Conservation (phyloP, 2,113 vertebrate genomes). For the Suncus etruscus region DNA sequence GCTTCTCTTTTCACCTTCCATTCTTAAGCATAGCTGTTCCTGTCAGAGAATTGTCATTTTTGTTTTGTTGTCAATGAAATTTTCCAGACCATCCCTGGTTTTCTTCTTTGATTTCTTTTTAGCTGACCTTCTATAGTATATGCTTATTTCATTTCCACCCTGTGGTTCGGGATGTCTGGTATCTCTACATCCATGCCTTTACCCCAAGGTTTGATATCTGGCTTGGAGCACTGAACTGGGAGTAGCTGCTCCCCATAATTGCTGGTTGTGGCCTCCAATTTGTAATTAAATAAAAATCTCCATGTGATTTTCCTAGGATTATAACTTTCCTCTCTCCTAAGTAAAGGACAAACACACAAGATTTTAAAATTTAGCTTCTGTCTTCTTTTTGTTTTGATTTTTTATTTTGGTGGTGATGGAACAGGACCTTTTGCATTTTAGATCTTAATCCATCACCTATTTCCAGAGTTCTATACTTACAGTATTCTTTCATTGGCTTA, state of each 20-base stretch:
- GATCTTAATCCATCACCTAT: not conserved
- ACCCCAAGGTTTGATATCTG: too few species aligned
- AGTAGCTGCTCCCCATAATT: too few species aligned
- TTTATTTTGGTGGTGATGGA: too few species aligned
- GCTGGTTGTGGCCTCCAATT: too few species aligned
- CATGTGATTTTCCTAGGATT: too few species aligned
- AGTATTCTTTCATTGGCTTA: not conserved
- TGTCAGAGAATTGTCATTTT: not conserved
- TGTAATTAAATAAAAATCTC: too few species aligned
- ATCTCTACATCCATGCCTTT: not conserved
- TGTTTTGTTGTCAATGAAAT: not conserved
- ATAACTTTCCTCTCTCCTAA: too few species aligned
- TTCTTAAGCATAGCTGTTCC: not conserved
- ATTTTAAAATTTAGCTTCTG: too few species aligned
- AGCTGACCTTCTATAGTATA: not conserved
- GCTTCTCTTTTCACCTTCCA: not conserved
- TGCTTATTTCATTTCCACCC: not conserved
- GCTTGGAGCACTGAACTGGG: too few species aligned
- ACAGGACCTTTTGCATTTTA: not conserved
- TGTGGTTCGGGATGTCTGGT: not conserved
- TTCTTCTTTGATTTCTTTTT: not conserved
- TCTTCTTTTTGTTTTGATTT: too few species aligned
- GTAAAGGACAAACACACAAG: not conserved
- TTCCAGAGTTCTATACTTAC: not conserved
- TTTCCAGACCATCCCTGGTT: not conserved